These are phyloP conservation scores for Drosophila niveifrons DNA, from an alignment of 2,888 invertebrate species.

Conservation along the genomic window DNA sequence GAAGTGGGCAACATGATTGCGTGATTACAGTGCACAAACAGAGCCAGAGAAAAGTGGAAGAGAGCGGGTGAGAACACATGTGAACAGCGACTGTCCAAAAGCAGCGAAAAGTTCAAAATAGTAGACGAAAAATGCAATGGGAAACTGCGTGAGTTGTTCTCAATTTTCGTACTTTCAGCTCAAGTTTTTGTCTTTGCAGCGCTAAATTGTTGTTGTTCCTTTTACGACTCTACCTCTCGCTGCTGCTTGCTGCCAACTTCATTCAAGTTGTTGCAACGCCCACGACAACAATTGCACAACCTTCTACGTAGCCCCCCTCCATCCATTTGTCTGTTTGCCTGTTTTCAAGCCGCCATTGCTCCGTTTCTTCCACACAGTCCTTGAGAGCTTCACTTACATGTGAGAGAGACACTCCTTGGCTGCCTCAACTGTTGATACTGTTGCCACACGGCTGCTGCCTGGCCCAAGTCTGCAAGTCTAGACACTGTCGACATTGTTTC, in stretches of 20 bases:
- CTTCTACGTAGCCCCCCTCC: conserved; percentile 21
- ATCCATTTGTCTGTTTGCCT: conserved; percentile 50
- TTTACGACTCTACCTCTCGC: no score
- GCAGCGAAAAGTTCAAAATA: conserved; percentile 42
- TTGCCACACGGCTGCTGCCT: conserved; percentile 26
- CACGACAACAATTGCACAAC: conserved; percentile 61
- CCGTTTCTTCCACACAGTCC: conserved; percentile 17
- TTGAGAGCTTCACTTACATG: conserved; percentile 35
- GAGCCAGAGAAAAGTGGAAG: neutral
- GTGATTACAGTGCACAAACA: conserved; percentile 72
- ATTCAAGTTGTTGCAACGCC: conserved; percentile 75
- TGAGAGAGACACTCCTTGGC: conserved; percentile 36
- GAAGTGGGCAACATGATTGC: conserved; percentile 81
- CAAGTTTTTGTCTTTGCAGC: conserved; percentile 61
- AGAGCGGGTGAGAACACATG: neutral
- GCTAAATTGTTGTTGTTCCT: conserved; percentile 16
- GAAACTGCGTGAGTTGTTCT: conserved; percentile 53
- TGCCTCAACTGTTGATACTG: conserved; percentile 46
- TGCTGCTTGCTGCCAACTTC: conserved; percentile 62
- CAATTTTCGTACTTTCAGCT: conserved; percentile 47
- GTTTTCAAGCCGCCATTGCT: conserved; percentile 26
- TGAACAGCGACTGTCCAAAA: neutral
- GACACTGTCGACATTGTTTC: conserved; percentile 84
- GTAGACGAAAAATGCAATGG: conserved; percentile 59
- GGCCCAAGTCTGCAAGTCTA: conserved; percentile 69